Conservation (phyloP, 2,113 vertebrate species). For the Xiphophorus couchianus region DNA sequence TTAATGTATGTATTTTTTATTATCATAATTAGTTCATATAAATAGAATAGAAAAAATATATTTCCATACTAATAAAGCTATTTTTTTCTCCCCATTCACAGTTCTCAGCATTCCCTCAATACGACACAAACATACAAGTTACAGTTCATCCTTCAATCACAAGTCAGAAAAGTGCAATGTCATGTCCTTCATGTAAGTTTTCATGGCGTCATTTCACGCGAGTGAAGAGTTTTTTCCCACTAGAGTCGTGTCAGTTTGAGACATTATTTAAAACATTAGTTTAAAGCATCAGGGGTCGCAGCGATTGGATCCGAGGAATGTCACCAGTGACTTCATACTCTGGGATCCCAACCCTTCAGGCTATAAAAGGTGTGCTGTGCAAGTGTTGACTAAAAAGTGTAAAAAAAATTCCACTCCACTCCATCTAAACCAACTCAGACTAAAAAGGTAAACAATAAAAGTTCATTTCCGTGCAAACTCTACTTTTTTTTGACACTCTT, state of each 20-base stretch:
- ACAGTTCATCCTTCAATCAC: conserved; percentile 13
- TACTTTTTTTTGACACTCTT: neutral
- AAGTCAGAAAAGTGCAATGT: conserved; percentile 54
- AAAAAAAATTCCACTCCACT: neutral
- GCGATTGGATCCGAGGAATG: neutral
- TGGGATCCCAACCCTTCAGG: neutral
- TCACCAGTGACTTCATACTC: neutral
- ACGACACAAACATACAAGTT: conserved; percentile 6
- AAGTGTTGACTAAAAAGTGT: neutral
- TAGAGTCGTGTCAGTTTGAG: neutral
- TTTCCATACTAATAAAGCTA: neutral
- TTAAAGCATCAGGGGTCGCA: neutral
- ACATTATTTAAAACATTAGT: neutral
- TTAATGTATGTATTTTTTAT: no score
- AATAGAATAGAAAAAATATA: conserved; percentile 64
- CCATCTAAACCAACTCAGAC: no score
- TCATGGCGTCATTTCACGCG: neutral
- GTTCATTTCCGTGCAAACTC: neutral
- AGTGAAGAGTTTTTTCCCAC: neutral
- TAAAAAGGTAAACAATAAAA: neutral
- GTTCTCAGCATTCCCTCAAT: conserved; percentile 1
- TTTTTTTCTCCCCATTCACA: conserved; percentile 26
- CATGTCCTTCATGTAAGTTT: conserved; percentile 11
- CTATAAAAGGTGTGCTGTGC: neutral
- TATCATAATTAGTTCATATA: conserved; percentile 53